Evolutionary conservation across 1,140 invertebrate species (phyloP), one percentile per base, ranked within the genome.

Genomic region (Leptinotarsa undecemlineata): DNA sequence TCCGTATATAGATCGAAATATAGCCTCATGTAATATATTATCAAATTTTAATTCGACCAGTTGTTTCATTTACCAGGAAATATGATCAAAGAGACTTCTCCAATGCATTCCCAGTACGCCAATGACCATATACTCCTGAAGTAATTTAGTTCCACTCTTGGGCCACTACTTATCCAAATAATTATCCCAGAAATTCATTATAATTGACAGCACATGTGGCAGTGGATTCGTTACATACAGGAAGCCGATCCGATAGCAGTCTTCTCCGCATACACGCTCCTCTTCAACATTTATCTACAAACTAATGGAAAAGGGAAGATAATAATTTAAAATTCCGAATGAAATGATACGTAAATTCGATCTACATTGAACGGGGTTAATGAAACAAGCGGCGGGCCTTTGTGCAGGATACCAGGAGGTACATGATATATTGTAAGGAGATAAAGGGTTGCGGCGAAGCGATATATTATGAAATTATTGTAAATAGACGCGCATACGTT

Each of bases 341-440:
- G 64, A 76, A 76, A 73, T 73, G 72, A 71, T 62, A 71, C 74
- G 74, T 69, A 73, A 76, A 73, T 76, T 76, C 74, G 71, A 76
- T 76, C 71, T 73, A 33, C 66, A 62, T 57, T 76, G 66, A 42
- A 68, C 66, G 64, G 48, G 66, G 74, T 33, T 75, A 75, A 75
- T 72, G 63, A 48, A 51, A 72, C 66, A 68, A 72, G 71, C 68
- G 20, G 26, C 63, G 70, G 48, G 33, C 73, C 42, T 74, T 74
- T 74, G 57, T 71, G 68, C 48, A n/a, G 15, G 26, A 14, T 26
- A 33, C 20, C 66, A 68, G 63, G 20, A 69, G 68, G 68, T 48
- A 57, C 62, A 63, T 70, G 68, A 74, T 69, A 74, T 69, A 72
- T 72, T 42, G 60, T 70, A 21, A 70, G 23, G 20, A 60, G 33